Base-by-base conservation (phyloP, 2,113 vertebrate species). In the Alligator mississippiensis region DNA sequence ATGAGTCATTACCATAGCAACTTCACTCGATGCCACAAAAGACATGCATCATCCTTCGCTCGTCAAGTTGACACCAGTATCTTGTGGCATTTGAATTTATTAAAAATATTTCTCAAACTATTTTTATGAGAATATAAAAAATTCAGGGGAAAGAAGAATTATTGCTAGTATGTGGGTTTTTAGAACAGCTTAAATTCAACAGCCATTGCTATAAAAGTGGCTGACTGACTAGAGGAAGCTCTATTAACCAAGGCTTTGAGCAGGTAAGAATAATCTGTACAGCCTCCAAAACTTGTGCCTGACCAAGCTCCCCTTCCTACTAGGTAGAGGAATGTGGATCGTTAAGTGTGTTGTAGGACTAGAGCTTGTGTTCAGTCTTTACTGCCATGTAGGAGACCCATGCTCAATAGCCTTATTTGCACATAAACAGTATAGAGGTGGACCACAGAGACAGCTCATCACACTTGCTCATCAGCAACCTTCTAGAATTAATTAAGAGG, bases 1-100 rank as follows among this genome's bases (percentile, higher is more conserved):
- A 87, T 25, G 38, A 54, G 70, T 76, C 3, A 25, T 95, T 90
- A 70, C 93, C 80, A 70, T 75, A 9, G 80, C 87, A 94, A 90
- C 90, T 24, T 63, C 77, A 68, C 90, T 28, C 4, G 47, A 22
- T 57, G 11, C 82, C 88, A 93, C 84, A 62, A 5, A 60, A 88
- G 85, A 78, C 70, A 59, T 14, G 80, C 38, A 70, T 84, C 88
- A 58, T 47, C n/a, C 5, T 21, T 55, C 88, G 66, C 80, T 63
- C 70, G 63, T 88, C 86, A 84, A 89, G 90, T 78, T 4, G 11
- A 58, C 59, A 87, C 64, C 47, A 18, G 77, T 89, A 80, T 87
- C 79, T 83, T 5, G 7, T 9, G 54, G 64, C 15, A 64, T 64
- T 77, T 55, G 4, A 68, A 90, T 16, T 58, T 28, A 4, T 77